Conservation (phyloP, 2,888 invertebrate species). For the Pristionchus fissidentatus region DNA sequence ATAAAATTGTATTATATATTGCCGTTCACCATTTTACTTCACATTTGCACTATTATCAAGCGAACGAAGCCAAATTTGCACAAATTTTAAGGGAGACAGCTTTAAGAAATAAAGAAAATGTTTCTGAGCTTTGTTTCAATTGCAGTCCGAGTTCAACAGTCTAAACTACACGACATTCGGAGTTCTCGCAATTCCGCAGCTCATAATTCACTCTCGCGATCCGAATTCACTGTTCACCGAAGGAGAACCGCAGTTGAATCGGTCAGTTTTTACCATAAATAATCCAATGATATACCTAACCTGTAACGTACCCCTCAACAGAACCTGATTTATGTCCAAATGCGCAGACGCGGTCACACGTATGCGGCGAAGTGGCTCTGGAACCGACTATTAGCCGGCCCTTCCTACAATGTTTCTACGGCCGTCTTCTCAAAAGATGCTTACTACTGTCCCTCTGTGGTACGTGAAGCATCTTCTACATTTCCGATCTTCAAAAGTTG, state of each 20-base stretch:
- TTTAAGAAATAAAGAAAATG: background rate
- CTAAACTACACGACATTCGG: constrained; percentile 66
- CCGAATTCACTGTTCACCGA: constrained; percentile 66
- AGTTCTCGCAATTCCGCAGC: constrained; percentile 67
- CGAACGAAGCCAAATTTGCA: no score
- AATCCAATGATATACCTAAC: background rate
- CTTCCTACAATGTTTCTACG: constrained; percentile 66
- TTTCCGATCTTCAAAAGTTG: background rate
- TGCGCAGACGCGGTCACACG: constrained; percentile 69
- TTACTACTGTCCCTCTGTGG: constrained; percentile 72
- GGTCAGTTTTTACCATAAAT: constrained; percentile 43
- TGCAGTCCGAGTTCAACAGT: constrained; percentile 57
- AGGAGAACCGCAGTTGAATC: constrained; percentile 66
- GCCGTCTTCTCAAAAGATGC: constrained; percentile 68
- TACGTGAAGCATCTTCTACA: constrained; percentile 40
- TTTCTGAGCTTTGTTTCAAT: background rate
- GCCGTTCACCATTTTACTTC: no score
- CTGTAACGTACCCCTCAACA: background rate
- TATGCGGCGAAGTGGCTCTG: constrained; percentile 75
- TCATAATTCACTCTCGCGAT: constrained; percentile 69
- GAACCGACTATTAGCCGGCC: constrained; percentile 72
- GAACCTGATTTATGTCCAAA: no score
- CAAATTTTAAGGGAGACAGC: no score
- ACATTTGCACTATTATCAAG: background rate
- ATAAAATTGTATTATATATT: no score